Percentiles rank a stretch among this genome's conserved stretches.
Conservation (phyloP, 2,797 vertebrate species). For the Hyperoplus immaculatus region DNA sequence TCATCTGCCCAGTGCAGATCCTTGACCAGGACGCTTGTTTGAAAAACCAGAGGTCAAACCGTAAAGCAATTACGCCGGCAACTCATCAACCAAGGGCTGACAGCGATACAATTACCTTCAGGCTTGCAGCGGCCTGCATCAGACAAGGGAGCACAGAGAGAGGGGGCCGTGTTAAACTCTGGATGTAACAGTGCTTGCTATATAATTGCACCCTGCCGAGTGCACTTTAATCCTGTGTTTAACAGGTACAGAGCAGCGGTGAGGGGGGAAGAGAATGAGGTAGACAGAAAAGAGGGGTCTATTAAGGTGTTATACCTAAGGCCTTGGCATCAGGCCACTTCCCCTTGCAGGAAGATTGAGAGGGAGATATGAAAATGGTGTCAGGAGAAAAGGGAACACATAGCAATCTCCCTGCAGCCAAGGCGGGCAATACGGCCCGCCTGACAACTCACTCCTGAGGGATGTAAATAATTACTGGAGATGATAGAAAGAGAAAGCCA, state of each 20-base stretch:
- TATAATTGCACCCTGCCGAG: conserved; percentile 74
- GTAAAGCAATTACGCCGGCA: conserved; percentile 81
- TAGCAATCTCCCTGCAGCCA: conserved; percentile 55
- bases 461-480: conserved; percentile 67
- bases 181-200: conserved; percentile 58
- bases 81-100: conserved; percentile 82
- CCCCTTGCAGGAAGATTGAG: conserved; percentile 39
- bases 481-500: conserved; percentile 41
- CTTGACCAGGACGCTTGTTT: conserved; percentile 80
- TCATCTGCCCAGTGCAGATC: conserved; percentile 71
- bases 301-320: conserved; percentile 58
- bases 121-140: conserved; percentile 60
- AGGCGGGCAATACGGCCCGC: conserved; percentile 38
- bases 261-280: conserved; percentile 38
- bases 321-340: conserved; percentile 52
- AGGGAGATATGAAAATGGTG: conserved; percentile 51
- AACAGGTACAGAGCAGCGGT: conserved; percentile 68
- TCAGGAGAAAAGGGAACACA: conserved; percentile 48
- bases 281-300: conserved; percentile 38
- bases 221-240: conserved; percentile 78
- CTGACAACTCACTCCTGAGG: conserved; percentile 54
- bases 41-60: conserved; percentile 81
- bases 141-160: conserved; percentile 55
- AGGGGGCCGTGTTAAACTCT: conserved; percentile 69
- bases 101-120: conserved; percentile 82